Base-by-base conservation (phyloP, 2,113 vertebrate species). In the Microcebus jonahi region DNA sequence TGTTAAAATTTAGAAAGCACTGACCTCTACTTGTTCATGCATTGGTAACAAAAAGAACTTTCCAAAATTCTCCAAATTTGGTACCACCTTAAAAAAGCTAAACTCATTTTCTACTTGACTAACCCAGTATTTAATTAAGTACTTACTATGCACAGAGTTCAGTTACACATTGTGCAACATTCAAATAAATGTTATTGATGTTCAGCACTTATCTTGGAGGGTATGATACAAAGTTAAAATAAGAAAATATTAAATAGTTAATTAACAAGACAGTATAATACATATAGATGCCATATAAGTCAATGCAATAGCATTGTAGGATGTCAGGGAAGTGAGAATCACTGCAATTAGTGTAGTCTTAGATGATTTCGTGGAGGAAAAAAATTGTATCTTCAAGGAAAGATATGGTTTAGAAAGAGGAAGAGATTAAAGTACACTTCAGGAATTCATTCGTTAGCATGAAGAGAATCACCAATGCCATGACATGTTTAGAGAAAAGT, bases 91-190 rank as follows among this genome's bases (percentile, higher is more conserved):
- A 57, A 29, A 77, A 63, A 53, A 71, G 13, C 27, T 53, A 48
- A 73, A 45, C 42, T 95, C 57, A 93, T 95, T 94, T 85, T 73
- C 18, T 11, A 86, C 34, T 93, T 85, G 83, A 93, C 73, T 95
- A 67, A 85, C 20, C 8, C 21, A 57, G 23, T 39, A 76, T 81
- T 95, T 96, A 86, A 94, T 53, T 92, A 93, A 89, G 42, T 34
- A 93, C 45, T 95, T 89, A 96, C 5, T 77, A 55, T 5, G 29
- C 71, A 15, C n/a, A 79, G 59, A 55, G 65, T 63, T 95, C 59
- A 92, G 45, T 90, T 87, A 88, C 12, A 81, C 48, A 88, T 12
- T 97, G 14, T 63, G 8, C 31, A 67, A 45, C 53, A 63, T 59
- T 86, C 71, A 87, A 94, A 96, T 88, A 94, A 85, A 86, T 82